These are phyloP conservation scores for Frankliniella fusca DNA, from an alignment of 2,888 invertebrate genomes.

Conservation along the genomic window DNA sequence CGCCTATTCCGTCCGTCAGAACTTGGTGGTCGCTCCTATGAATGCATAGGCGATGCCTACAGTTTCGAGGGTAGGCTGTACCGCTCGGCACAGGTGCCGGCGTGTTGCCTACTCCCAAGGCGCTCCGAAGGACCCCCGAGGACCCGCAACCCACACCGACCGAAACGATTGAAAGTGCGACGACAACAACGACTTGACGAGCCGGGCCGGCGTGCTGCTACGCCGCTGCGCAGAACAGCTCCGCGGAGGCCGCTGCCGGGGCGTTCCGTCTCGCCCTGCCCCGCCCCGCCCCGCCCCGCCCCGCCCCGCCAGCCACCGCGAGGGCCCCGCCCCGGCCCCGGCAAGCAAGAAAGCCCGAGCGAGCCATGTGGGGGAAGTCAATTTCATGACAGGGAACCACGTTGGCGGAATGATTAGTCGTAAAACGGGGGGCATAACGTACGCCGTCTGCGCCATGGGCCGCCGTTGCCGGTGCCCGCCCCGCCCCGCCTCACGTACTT, in stretches of 20 bases:
- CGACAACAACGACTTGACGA: too few relatives aligned
- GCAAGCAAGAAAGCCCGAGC: neutral
- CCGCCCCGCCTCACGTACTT: neutral
- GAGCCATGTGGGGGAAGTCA: neutral
- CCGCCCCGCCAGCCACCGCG: neutral
- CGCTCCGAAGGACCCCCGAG: too few relatives aligned
- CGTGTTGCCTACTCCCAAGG: too few relatives aligned
- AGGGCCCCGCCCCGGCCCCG: neutral
- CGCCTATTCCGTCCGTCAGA: too few relatives aligned
- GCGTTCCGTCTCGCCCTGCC: neutral
- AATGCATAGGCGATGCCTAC: too few relatives aligned
- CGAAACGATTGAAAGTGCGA: too few relatives aligned
- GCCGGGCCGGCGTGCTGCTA: too few relatives aligned
- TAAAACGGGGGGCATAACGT: neutral
- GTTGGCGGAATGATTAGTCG: neutral
- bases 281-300: neutral
- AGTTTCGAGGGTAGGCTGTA: too few relatives aligned
- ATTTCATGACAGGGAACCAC: neutral
- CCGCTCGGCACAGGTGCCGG: too few relatives aligned
- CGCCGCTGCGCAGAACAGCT: neutral
- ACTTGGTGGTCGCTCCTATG: too few relatives aligned
- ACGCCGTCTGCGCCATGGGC: neutral
- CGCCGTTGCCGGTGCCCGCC: neutral
- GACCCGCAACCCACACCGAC: too few relatives aligned
- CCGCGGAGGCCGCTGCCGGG: too few relatives aligned